Conservation (phyloP, 2,113 vertebrate species). For the Falco punctatus region DNA sequence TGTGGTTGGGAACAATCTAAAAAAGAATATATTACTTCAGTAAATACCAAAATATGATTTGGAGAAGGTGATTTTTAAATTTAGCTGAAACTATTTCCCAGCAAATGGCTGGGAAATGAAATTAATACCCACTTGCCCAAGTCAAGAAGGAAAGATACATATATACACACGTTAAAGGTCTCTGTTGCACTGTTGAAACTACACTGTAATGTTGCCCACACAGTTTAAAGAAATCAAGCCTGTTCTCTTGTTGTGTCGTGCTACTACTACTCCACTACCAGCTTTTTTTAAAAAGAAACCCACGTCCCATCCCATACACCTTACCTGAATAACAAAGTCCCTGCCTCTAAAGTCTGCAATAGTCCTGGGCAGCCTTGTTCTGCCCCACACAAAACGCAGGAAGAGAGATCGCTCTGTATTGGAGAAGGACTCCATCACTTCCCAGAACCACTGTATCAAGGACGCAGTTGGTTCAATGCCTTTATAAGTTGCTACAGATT, state of each 20-base stretch:
- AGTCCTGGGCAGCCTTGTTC: slow-evolving; percentile 94
- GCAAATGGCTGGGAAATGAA: neutral
- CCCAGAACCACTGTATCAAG: slow-evolving; percentile 98
- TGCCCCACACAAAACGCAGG: slow-evolving; percentile 96
- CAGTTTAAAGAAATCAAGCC: neutral
- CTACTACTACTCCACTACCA: neutral
- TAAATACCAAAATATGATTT: neutral
- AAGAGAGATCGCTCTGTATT: slow-evolving; percentile 96
- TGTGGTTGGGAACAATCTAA: neutral
- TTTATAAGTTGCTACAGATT: slow-evolving; percentile 98
- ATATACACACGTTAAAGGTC: neutral
- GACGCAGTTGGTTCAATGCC: slow-evolving; percentile 91
- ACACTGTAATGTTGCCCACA: neutral
- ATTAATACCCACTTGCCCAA: neutral
- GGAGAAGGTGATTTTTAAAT: neutral
- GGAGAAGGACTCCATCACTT: slow-evolving; percentile 99
- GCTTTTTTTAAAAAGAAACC: neutral
- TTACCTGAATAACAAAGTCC: slow-evolving; percentile 98
- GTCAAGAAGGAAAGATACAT: neutral
- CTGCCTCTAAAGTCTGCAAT: slow-evolving; percentile 96
- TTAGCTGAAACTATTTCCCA: neutral
- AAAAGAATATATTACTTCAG: neutral
- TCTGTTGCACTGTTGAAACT: neutral
- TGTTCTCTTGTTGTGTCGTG: neutral
- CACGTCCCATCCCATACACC: neutral